Base-by-base conservation (phyloP, 2,888 invertebrate species). In the Drosophila yooni region DNA sequence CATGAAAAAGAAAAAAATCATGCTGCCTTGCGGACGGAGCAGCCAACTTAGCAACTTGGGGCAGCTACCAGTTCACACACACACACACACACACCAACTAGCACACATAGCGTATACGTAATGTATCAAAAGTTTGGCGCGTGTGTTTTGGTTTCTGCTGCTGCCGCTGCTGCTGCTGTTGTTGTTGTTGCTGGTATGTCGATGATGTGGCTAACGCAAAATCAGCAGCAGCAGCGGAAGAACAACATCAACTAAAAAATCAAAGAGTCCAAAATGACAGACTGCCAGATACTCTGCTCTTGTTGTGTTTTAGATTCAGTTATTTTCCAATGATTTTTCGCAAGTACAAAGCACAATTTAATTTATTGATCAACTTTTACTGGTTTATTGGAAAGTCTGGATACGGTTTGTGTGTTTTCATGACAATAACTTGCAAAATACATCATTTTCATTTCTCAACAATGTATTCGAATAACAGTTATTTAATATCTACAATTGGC, bases 111-210 rank as follows among this genome's bases (percentile, higher is more conserved):
- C 65, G 76, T 81, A 73, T 76, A 79, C 69, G 81, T 76, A 76
- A 87, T 89, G 87, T 89, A 81, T 87, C 79, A 87, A 81, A 81
- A 84, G 74, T 73, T 74, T 58, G 38, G 21, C 58, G 66, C 75
- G 56, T 56, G 51, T 75, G 56, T 71, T 38, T 54, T 46, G 29
- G 51, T 33, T 53, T 48, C 33, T 38, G 52, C 52, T 53, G 34
- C 25, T 52, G 50, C 21, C 18, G 51, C 11, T 27, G 52, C n/a
- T 36, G 38, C 18, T 38, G 59, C 25, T 48, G 43, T 53, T 70
- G 33, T 69, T 56, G 52, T 40, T 59, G 64, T 64, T 50, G 65
- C 65, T 48, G 72, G 72, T 76, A 61, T 62, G 79, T 82, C 68
- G 68, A 74, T 64, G 66, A 21, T 56, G 56, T 56, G 56, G 54